Evolutionary conservation across 2,888 invertebrate species (phyloP).

Genomic region (Chrysotoxum bicinctum): DNA sequence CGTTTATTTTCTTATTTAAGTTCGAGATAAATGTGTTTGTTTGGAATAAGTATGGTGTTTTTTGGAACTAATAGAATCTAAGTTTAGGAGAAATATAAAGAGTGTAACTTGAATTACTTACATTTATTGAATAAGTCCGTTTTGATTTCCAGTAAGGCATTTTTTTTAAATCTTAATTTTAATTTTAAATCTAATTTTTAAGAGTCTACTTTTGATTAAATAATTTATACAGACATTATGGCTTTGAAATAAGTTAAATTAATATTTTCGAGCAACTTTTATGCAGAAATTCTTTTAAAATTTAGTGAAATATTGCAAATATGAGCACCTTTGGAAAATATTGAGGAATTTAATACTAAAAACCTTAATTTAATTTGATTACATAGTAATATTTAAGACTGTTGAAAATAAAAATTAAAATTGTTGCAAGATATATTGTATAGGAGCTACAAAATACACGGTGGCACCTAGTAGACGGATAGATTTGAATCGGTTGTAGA

Average conservation of each 20-base stretch:
- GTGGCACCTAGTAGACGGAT: no score
- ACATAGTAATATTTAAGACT: no score
- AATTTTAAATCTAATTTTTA: neutral
- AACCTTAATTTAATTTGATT: neutral
- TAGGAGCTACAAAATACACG: no score
- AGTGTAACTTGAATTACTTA: slow-evolving; percentile 48
- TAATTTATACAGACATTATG: neutral
- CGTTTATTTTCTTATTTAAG: neutral
- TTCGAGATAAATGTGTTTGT: slow-evolving; percentile 6
- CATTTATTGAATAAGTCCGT: slow-evolving; percentile 63
- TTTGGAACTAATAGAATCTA: slow-evolving; percentile 29
- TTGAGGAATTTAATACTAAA: neutral
- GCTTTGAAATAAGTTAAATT: neutral
- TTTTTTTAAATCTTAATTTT: slow-evolving; percentile 37
- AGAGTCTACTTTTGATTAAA: neutral
- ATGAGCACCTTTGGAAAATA: neutral
- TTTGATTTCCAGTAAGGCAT: slow-evolving; percentile 70
- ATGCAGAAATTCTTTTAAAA: neutral
- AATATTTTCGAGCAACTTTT: neutral
- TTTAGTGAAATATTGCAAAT: neutral
- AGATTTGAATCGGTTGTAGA: no score
- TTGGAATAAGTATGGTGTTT: slow-evolving; percentile 31
- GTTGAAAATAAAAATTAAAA: no score
- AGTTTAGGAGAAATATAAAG: slow-evolving; percentile 1
- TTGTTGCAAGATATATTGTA: no score